A percentile compares a stretch with the other conserved stretches of the same genome.
Evolutionary conservation across 2,888 invertebrate genomes (phyloP).

Genomic region (Chymomyza caudatula): DNA sequence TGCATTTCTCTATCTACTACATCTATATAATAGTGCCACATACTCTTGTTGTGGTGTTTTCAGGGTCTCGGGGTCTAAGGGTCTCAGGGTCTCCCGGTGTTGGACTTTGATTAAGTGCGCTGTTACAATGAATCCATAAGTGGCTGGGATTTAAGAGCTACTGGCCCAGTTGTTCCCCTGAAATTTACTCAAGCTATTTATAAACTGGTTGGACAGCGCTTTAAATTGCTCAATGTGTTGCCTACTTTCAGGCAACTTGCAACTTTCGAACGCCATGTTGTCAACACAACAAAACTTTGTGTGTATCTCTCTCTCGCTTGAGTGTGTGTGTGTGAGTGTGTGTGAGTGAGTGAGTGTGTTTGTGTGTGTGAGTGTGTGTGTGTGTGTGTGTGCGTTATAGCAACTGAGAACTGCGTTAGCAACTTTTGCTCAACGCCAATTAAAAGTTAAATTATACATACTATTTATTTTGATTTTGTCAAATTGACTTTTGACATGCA

Average conservation of each 20-base stretch:
- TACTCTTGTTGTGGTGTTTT: too few relatives aligned
- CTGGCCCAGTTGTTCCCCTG: conserved; percentile 48
- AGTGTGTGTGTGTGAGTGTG: background rate
- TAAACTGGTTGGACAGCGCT: conserved; percentile 5
- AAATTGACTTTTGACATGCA: conserved; percentile 58
- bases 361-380: background rate
- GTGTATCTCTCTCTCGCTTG: background rate
- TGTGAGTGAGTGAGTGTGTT: conserved; percentile 11
- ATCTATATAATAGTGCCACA: background rate
- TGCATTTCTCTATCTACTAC: conserved; percentile 49
- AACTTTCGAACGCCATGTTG: background rate
- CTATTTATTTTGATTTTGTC: conserved; percentile 62
- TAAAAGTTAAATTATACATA: conserved; percentile 67
- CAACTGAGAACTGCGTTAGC: conserved; percentile 7
- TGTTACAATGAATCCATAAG: conserved; percentile 63
- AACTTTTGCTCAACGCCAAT: conserved; percentile 46
- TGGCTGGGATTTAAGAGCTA: conserved; percentile 41
- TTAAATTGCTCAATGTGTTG: conserved; percentile 10
- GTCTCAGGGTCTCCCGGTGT: background rate
- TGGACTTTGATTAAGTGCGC: conserved; percentile 51
- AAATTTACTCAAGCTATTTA: conserved; percentile 47
- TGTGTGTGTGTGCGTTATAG: conserved; percentile 13
- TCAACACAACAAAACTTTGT: background rate
- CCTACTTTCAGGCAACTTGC: background rate
- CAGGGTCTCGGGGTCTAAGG: background rate